Evolutionary conservation across 2,888 invertebrate genomes (phyloP), one percentile per base, ranked within the genome.

Genomic region (Oasisia sp.): DNA sequence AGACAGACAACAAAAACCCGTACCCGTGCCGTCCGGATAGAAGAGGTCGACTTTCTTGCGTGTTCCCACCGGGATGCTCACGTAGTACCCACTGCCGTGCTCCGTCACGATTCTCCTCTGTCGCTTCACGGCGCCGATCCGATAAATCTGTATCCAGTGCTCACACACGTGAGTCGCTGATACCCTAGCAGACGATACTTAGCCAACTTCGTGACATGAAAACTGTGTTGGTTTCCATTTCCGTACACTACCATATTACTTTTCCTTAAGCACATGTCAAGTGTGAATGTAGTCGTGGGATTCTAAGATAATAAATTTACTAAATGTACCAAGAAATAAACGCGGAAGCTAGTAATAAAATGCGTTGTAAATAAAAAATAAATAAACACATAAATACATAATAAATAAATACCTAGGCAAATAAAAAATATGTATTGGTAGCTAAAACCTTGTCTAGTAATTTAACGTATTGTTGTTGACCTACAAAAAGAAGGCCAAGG

Each of bases 251-350:
- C 19, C 32, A 32, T 32, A 74, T 91, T 32, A 92, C 27, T 58
- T n/a, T 92, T 27, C 56, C n/a, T 92, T 58, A 12, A 58, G 3
- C 11, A 58, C 32, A 56, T n/a, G 32, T 50, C 56, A 32, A 92
- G 32, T 92, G 32, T 92, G 91, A 3, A 58, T 92, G 74, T 92
- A 27, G 92, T 58, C 32, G 0, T 92, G 32, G 92, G 74, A 32
- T 32, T 74, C 44, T 92, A n/a, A n/a, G 89, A 19, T 27, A 32
- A 44, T 91, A 27, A 50, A 91, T 91, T 45, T 32, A 91, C 58
- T 58, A 89, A 11, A 58, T 12, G 5, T 32, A 92, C 11, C 74
- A 32, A 19, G 7, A 50, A 32, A 92, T 1, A 89, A 32, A 89
- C 19, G 91, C n/a, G 5, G 38, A 92, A n/a, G 56, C 89, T 32